Conservation (phyloP, 35 echinoderm and acorn worm species). For the Eucidaris tribuloides region DNA sequence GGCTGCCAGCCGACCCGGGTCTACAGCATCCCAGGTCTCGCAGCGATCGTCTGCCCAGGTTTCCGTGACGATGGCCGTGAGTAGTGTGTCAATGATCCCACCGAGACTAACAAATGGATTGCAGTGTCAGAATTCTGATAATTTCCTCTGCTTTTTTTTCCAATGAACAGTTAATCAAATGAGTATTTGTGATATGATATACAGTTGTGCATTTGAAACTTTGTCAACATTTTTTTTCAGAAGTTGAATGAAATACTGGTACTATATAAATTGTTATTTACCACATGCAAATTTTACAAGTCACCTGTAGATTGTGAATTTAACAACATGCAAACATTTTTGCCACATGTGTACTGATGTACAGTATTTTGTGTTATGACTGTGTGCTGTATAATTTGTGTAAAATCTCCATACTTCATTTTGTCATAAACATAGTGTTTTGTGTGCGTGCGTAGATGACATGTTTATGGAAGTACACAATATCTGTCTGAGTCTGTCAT, state of each 20-base stretch:
- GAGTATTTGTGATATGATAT: not conserved
- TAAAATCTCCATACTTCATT: too few relatives aligned
- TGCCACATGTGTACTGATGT: too few relatives aligned
- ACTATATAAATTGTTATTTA: not conserved
- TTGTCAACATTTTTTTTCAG: not conserved
- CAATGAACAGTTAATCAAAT: not conserved
- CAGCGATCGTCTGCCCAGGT: slow-evolving; percentile 10
- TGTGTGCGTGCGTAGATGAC: too few relatives aligned
- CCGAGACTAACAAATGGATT: not conserved
- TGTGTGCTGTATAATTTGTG: too few relatives aligned
- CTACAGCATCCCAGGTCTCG: not conserved
- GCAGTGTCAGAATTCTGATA: not conserved
- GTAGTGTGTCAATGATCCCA: not conserved
- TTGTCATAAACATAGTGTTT: too few relatives aligned
- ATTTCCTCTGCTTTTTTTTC: not conserved
- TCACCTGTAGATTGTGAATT: not conserved
- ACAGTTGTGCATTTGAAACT: not conserved
- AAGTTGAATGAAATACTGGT: not conserved
- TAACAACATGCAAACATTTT: not conserved
- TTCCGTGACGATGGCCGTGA: slow-evolving; percentile 1
- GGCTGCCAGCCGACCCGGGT: not conserved
- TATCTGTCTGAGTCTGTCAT: too few relatives aligned
- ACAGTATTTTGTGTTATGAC: too few relatives aligned
- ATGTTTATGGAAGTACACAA: too few relatives aligned
- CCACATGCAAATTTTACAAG: not conserved